Percentiles rank a stretch among this genome's conserved stretches.
These are phyloP conservation scores for Drosophila paucipuncta DNA, from an alignment of 2,888 invertebrate species.

Conservation along the genomic window DNA sequence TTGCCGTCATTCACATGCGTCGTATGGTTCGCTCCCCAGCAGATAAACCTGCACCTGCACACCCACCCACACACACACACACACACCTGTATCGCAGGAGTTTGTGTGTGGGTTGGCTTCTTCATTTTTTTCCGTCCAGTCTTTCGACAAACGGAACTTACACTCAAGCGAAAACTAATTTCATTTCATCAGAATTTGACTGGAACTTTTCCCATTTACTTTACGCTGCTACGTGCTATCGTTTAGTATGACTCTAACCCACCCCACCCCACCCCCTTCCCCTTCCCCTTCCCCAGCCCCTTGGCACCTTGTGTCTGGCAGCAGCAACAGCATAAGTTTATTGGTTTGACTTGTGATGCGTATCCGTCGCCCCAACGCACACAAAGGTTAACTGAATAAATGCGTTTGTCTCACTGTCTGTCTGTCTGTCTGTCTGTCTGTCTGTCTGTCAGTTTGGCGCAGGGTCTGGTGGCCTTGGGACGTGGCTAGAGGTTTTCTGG, in stretches of 20 bases:
- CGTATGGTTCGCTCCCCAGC: slow-evolving; percentile 32
- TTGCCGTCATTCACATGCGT: slow-evolving; percentile 60
- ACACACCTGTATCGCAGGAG: slow-evolving; percentile 33
- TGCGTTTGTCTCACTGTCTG: slow-evolving; percentile 41
- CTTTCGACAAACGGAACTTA: slow-evolving; percentile 68
- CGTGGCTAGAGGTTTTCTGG: slow-evolving; percentile 8
- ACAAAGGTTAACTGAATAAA: slow-evolving; percentile 62
- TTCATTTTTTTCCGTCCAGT: slow-evolving; percentile 47
- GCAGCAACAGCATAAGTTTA: slow-evolving; percentile 49
- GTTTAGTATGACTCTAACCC: slow-evolving; percentile 50
- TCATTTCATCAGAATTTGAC: slow-evolving; percentile 75
- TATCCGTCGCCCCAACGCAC: slow-evolving; percentile 32
- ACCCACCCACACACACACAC: slow-evolving; percentile 15
- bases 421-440: not conserved
- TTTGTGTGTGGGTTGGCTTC: slow-evolving; percentile 17
- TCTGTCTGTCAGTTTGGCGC: not conserved
- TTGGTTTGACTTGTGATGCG: slow-evolving; percentile 64
- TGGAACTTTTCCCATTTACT: slow-evolving; percentile 72
- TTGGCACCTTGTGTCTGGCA: not conserved
- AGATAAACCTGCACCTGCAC: slow-evolving; percentile 52
- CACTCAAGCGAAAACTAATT: slow-evolving; percentile 73
- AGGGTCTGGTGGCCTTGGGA: slow-evolving; percentile 1
- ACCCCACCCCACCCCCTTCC: not conserved
- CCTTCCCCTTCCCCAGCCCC: too few species aligned
- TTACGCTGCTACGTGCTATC: slow-evolving; percentile 65